Evolutionary conservation across 2,888 invertebrate genomes (phyloP).

Genomic region (Meliscaeva auricollis): DNA sequence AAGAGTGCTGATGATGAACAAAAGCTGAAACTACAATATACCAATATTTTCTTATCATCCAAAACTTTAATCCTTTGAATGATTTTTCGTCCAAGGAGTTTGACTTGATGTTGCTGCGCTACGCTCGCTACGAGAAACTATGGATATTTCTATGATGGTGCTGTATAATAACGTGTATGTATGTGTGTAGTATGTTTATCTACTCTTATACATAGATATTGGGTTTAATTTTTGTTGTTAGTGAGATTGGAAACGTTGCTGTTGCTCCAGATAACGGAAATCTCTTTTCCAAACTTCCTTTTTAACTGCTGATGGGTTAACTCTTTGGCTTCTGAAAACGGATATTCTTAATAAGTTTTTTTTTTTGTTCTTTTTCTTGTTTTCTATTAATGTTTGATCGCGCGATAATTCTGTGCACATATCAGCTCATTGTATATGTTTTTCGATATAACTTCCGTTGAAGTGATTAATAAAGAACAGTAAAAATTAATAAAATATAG

Average conservation of each 20-base stretch:
- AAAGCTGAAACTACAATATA: constrained; percentile 64
- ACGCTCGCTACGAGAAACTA: background rate
- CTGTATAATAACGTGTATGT: background rate
- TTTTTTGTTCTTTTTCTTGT: background rate
- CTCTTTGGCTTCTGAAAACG: background rate
- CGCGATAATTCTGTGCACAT: too few relatives aligned
- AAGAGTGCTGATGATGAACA: constrained; percentile 51
- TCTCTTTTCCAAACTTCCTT: background rate
- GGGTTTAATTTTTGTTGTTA: constrained; percentile 3
- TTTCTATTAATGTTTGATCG: too few relatives aligned
- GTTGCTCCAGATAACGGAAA: constrained; percentile 1
- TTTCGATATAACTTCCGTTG: too few relatives aligned
- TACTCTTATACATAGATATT: background rate
- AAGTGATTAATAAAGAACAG: too few relatives aligned
- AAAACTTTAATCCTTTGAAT: constrained; percentile 67
- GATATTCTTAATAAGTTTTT: constrained; percentile 20
- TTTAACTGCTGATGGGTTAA: background rate
- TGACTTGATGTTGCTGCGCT: constrained; percentile 1
- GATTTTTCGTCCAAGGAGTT: constrained; percentile 56
- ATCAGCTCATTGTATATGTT: too few relatives aligned
- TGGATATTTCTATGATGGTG: constrained; percentile 7
- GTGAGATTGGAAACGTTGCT: background rate
- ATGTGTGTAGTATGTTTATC: background rate
- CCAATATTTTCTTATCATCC: constrained; percentile 74
- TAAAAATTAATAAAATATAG: too few relatives aligned